Base-by-base conservation (phyloP, 2,888 invertebrate genomes). In the Nomada hirtipes region DNA sequence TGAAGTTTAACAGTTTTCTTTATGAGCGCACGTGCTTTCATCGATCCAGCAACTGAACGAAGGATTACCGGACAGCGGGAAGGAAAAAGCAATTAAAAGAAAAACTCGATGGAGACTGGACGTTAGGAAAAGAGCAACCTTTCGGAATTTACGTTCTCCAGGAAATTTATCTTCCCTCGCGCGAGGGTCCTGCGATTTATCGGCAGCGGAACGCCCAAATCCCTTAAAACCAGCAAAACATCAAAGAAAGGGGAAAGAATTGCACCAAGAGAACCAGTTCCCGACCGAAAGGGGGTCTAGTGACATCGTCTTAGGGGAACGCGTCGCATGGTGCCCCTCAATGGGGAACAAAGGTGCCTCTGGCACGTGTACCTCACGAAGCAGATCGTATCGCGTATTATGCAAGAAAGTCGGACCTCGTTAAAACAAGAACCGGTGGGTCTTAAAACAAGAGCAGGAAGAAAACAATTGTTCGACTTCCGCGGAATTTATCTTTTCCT, bases 341-440 rank as follows among this genome's bases (percentile, higher is more conserved):
- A 69, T 72, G 71, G 63, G 79, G 76, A 70, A 84, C 86, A 86
- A 86, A 83, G 80, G 47, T 67, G 70, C 76, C 75, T 78, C 75
- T 60, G 81, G 76, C 86, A 81, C 86, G 86, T 81, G 86, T 76
- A 74, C 76, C n/a, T 52, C 67, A 44, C 36, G 63, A 47, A 52
- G 72, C 23, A 80, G 86, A 86, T 86, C 77, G 64, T 76, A 86
- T 86, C 86, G 81, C 53, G 70, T 18, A 73, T 74, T 76, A 76
- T 69, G 78, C 74, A 68, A 75, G 69, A 64, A 79, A 44, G 29
- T 55, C 53, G 20, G 15, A 55, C 44, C 47, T 53, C 65, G 60
- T 36, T 36, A 36, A 36, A n/a, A 53, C n/a, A 18, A 4, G 53
- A 53, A 20, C 7, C 52, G 4, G 18, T n/a, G 18, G 52, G n/a